These are phyloP conservation scores for Elephantulus edwardii DNA, from an alignment of 2,113 vertebrate species.

Conservation along the genomic window DNA sequence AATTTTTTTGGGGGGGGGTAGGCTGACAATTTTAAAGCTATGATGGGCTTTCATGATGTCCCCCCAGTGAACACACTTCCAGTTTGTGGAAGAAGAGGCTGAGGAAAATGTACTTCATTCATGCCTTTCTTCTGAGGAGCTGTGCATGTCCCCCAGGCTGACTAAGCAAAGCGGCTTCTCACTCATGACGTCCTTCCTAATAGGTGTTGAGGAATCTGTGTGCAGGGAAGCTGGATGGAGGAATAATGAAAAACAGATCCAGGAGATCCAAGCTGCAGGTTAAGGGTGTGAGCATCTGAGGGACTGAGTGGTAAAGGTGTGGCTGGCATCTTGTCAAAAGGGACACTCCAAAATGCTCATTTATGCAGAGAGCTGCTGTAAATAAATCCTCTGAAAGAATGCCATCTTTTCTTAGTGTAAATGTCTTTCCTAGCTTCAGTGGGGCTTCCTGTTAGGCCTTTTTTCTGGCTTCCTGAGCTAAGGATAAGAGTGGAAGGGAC, in stretches of 20 bases:
- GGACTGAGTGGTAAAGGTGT: conserved; percentile 36
- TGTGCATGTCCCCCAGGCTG: conserved; percentile 59
- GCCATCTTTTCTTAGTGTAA: neutral
- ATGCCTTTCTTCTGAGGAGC: conserved; percentile 54
- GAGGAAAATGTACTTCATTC: conserved; percentile 47
- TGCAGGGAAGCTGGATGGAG: conserved; percentile 49
- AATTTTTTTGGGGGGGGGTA: neutral
- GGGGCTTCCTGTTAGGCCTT: neutral
- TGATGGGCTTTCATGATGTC: neutral
- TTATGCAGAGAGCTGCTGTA: neutral
- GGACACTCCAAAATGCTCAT: neutral
- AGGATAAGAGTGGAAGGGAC: neutral
- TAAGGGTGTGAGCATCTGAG: conserved; percentile 45
- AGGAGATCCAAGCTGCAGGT: conserved; percentile 54
- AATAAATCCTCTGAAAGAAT: neutral
- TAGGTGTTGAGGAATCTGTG: conserved; percentile 64
- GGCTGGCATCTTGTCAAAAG: conserved; percentile 24
- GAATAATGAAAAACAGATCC: conserved; percentile 72
- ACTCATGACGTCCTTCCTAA: conserved; percentile 57
- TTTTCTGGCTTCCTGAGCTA: neutral
- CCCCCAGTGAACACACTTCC: neutral
- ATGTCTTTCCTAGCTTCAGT: neutral
- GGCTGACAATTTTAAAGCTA: neutral
- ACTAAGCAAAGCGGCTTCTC: conserved; percentile 61
- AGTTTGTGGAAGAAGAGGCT: neutral